A percentile compares a stretch with the other conserved stretches of the same genome.
These are phyloP conservation scores for Sinonovacula constricta DNA, from an alignment of 1,140 invertebrate species.

Conservation along the genomic window DNA sequence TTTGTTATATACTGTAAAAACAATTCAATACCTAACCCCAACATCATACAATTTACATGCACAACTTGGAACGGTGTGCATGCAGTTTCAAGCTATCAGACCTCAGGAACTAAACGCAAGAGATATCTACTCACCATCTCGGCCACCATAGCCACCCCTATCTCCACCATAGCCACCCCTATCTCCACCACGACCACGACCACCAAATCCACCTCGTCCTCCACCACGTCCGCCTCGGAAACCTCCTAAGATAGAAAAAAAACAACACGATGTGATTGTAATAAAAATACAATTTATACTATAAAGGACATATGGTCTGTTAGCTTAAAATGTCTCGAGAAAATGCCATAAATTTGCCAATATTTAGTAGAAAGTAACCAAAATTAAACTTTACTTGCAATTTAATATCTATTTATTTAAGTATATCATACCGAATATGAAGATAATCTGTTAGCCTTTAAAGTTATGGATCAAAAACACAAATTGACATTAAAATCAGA, in stretches of 20 bases:
- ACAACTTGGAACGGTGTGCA: neutral
- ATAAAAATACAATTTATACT: no score
- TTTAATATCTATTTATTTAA: neutral
- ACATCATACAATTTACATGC: neutral
- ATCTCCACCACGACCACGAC: neutral
- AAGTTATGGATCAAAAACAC: no score
- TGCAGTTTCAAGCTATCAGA: neutral
- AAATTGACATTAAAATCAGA: no score
- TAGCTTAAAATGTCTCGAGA: neutral
- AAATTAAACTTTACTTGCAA: neutral
- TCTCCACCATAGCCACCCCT: neutral
- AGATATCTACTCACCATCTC: neutral
- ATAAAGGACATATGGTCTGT: neutral
- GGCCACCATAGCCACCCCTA: neutral
- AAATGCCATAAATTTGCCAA: neutral
- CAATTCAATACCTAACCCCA: neutral
- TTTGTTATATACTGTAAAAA: neutral
- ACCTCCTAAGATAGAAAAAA: neutral
- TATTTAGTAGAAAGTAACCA: neutral
- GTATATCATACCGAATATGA: neutral
- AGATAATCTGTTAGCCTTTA: no score
- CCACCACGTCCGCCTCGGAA: neutral
- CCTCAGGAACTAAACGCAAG: neutral
- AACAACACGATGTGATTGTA: neutral
- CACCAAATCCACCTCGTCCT: neutral